These are phyloP conservation scores for Riparia riparia DNA, from an alignment of 2,113 vertebrate species.

Conservation along the genomic window DNA sequence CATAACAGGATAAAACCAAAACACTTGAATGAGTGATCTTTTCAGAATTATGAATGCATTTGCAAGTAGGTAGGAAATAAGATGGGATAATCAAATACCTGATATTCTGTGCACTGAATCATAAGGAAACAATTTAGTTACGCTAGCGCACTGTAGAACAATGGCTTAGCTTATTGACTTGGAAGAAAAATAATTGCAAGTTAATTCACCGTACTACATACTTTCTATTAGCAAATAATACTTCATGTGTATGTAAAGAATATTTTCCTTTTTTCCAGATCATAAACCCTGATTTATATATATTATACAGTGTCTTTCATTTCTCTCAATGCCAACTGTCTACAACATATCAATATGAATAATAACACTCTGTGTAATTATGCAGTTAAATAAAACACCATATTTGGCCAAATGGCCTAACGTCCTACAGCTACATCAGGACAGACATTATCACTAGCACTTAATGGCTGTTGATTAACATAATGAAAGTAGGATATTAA, in stretches of 20 bases:
- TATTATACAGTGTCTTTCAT: background rate
- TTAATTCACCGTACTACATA: background rate
- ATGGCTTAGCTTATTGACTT: background rate
- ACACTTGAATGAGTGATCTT: background rate
- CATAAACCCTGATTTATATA: background rate
- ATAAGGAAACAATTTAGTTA: background rate
- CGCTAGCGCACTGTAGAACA: background rate
- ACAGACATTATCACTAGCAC: background rate
- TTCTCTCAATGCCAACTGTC: background rate
- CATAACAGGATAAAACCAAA: background rate
- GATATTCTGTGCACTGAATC: background rate
- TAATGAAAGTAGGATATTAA: background rate
- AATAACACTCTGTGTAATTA: background rate
- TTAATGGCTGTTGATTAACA: background rate
- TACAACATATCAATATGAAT: background rate
- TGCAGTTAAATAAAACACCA: background rate
- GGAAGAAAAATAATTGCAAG: background rate
- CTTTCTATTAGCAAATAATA: background rate
- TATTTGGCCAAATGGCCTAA: background rate
- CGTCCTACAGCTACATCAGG: background rate
- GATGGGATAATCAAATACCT: background rate
- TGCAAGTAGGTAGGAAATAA: background rate
- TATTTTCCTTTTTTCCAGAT: background rate
- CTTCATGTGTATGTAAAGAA: background rate
- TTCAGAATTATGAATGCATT: background rate